Conservation (phyloP, 2,113 vertebrate species). For the Butastur rufipennis region DNA sequence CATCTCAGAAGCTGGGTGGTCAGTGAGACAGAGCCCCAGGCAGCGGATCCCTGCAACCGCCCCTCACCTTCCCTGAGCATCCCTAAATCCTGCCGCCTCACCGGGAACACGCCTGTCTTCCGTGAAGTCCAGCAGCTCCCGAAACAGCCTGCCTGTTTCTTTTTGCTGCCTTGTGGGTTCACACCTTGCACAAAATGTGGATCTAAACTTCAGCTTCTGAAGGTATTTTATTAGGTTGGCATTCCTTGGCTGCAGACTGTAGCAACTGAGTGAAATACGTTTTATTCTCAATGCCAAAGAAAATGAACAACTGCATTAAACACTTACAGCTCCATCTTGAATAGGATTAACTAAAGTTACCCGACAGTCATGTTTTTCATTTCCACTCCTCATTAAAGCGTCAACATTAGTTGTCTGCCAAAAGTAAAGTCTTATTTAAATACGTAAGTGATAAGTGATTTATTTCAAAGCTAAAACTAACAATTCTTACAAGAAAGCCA, state of each 20-base stretch:
- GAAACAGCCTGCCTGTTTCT: background rate
- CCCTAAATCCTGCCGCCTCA: background rate
- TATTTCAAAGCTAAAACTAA: conserved; percentile 9
- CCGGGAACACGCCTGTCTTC: background rate
- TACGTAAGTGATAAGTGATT: background rate
- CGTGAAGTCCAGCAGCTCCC: background rate
- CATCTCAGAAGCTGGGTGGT: background rate
- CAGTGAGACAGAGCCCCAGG: background rate
- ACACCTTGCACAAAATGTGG: background rate
- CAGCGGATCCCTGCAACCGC: background rate
- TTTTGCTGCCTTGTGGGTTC: background rate
- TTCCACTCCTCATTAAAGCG: background rate
- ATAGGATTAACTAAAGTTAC: background rate
- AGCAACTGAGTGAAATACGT: background rate
- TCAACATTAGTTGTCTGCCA: background rate
- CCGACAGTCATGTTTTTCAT: background rate
- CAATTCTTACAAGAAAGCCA: background rate
- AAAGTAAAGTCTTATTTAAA: background rate
- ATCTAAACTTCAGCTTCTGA: background rate
- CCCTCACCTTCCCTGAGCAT: background rate
- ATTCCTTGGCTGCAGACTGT: background rate
- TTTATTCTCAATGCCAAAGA: background rate
- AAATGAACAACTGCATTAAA: background rate
- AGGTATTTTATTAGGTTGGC: background rate
- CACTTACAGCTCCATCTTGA: background rate